Base-by-base conservation (phyloP, 2,113 vertebrate species). In the Aegithalos caudatus region DNA sequence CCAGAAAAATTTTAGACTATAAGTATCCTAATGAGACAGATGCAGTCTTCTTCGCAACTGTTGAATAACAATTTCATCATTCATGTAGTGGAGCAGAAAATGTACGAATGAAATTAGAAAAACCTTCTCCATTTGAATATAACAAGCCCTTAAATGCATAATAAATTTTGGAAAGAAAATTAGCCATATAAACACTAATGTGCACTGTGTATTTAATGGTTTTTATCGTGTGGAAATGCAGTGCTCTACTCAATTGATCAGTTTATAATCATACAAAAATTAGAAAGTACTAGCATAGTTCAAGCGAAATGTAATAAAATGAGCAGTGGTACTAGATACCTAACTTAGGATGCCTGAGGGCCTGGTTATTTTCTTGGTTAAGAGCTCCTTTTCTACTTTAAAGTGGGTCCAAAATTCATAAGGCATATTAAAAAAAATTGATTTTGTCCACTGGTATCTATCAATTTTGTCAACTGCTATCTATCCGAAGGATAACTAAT, bases 11-110 rank as follows among this genome's bases (percentile, higher is more conserved):
- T 93, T 94, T 77, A 90, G 47, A 56, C 61, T 57, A 14, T 40
- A 65, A 70, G 37, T 42, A 69, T 86, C 66, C 80, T 90, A 93
- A 69, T 88, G 87, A 94, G 45, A 77, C 71, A 80, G 89, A 94
- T 69, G 33, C 22, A 89, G 33, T 66, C 81, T 85, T 54, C 74
- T 77, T 53, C 35, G 42, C 79, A 90, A 56, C 42, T 72, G 77
- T 42, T 84, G 88, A 95, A 95, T 94, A 56, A 88, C 38, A 92
- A 90, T 94, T 86, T 90, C 62, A 76, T 88, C 88, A 91, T 66
- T 78, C 67, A 87, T 17, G 81, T 81, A 86, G 44, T 62, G 72
- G 14, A 91, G 87, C 67, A 82, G 71, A 90, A 95, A 96, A 90
- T 37, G 17, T 61, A 88, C 16, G 57, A 93, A 93, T 79, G 38